Conservation (phyloP, 37 sponge, comb jelly and placozoan genomes). For the Theonella swinhoei region DNA sequence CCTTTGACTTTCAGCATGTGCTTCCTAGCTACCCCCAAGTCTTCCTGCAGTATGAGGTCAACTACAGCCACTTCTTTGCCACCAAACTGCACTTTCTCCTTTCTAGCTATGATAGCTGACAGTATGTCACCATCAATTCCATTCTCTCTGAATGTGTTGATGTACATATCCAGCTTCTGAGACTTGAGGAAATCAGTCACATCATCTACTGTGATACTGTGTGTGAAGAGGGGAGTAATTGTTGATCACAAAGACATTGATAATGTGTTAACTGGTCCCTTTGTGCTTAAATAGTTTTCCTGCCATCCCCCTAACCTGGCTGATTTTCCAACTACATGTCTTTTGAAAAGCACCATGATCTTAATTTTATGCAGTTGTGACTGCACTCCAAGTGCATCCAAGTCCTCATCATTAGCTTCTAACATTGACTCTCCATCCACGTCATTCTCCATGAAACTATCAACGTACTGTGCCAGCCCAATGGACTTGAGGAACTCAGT, state of each 20-base stretch:
- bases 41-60: no score
- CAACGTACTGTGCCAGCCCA: slow-evolving; percentile 35
- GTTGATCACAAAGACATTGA: no score
- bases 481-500: slow-evolving; percentile 42
- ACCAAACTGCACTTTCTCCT: no score
- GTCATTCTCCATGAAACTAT: slow-evolving; percentile 18
- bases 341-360: slow-evolving; percentile 5
- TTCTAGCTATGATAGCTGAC: neutral
- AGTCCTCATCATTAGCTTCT: slow-evolving; percentile 10
- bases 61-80: no score
- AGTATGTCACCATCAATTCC: slow-evolving; percentile 69
- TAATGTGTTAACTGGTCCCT: no score
- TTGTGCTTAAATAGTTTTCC: no score
- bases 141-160: slow-evolving; percentile 13
- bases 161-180: slow-evolving; percentile 39
- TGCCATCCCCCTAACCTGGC: neutral
- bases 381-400: slow-evolving; percentile 49
- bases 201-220: slow-evolving; percentile 4
- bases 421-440: slow-evolving; percentile 70
- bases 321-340: neutral
- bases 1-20: no score
- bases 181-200: slow-evolving; percentile 46
- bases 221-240: neutral
- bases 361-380: slow-evolving; percentile 34
- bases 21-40: no score